Percentiles rank a stretch among this genome's conserved stretches.
Evolutionary conservation across 2,113 vertebrate species (phyloP).

Genomic region (Atractosteus spatula): DNA sequence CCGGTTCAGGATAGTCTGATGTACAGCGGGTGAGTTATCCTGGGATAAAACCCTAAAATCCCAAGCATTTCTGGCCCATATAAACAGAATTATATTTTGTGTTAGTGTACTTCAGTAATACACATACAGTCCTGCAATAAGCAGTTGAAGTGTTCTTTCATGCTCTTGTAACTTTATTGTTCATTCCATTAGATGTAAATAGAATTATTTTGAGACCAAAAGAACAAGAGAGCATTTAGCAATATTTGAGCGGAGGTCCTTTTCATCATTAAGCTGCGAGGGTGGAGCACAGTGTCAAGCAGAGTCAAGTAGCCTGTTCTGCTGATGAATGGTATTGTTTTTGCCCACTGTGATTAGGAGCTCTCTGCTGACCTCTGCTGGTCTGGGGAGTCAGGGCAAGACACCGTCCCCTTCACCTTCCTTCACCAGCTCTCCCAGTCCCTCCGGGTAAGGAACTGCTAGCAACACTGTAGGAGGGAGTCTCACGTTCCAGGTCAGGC

Average conservation of each 20-base stretch:
- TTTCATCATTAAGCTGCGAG: background rate
- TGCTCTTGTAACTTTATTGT: too few relatives aligned
- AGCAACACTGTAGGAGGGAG: background rate
- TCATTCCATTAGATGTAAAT: too few relatives aligned
- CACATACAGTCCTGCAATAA: background rate
- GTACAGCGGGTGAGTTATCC: constrained; percentile 80
- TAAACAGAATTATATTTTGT: too few relatives aligned
- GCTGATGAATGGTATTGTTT: constrained; percentile 7
- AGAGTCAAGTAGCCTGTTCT: background rate
- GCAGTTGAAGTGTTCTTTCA: too few relatives aligned
- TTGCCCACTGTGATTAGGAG: constrained; percentile 49
- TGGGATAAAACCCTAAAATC: too few relatives aligned
- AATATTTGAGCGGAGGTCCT: background rate
- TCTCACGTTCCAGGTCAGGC: background rate
- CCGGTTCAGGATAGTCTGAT: constrained; percentile 75
- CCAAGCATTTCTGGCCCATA: too few relatives aligned
- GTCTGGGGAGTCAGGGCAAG: constrained; percentile 71
- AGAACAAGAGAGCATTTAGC: too few relatives aligned
- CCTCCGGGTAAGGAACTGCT: constrained; percentile 66
- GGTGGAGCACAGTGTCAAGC: background rate
- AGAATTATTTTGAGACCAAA: too few relatives aligned
- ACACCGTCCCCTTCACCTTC: constrained; percentile 72
- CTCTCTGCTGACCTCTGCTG: constrained; percentile 67
- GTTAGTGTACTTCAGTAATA: background rate
- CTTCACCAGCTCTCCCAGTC: constrained; percentile 67